Evolutionary conservation across 2,797 vertebrate species (phyloP), one percentile per base, ranked within the genome.

Genomic region (Diplodus sargus): DNA sequence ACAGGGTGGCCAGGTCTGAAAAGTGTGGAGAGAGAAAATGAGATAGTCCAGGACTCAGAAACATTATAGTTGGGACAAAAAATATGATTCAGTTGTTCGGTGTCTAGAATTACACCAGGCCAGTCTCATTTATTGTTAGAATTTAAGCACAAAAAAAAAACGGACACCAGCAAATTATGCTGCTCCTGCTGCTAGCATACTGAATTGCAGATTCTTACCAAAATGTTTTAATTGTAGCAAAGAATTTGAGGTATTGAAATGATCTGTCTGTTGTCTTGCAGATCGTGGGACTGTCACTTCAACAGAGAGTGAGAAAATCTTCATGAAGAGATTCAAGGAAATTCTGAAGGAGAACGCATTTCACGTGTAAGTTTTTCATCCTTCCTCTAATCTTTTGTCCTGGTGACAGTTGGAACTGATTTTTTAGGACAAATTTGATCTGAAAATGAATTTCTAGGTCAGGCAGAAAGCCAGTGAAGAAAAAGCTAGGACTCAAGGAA

Each of bases 321-420:
- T 98, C 95, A 94, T 98, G 95, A 97, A 96, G 94, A 96, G 96
- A 85, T 92, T 99, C 83, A 97, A 97, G 92, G 97, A 99, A 93
- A 97, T 98, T 82, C 96, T 99, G 89, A 97, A 95, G 91, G 96
- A 97, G 91, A 97, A 96, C 87, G 93, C 97, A 80, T 97, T 98
- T 89, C 96, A 97, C 74, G 87, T 97, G 98, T 99, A 95, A 98
- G 97, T 96, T 73, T 39, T 16, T 47, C 14, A 0, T 57, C 23
- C 15, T 58, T 60, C 20, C 13, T 73, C 17, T 57, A 10, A 67
- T 49, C 30, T 53, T 22, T 48, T 6, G 16, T 42, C 12, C 2
- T 13, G 14, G 5, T 48, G 45, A 49, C 39, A 8, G 58, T 15
- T 20, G 15, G 57, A 18, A 17, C 48, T 53, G 39, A 65, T 51